A percentile compares a stretch with the other conserved stretches of the same genome.
These are phyloP conservation scores for Musca vetustissima DNA, from an alignment of 1,140 invertebrate species.

Conservation along the genomic window DNA sequence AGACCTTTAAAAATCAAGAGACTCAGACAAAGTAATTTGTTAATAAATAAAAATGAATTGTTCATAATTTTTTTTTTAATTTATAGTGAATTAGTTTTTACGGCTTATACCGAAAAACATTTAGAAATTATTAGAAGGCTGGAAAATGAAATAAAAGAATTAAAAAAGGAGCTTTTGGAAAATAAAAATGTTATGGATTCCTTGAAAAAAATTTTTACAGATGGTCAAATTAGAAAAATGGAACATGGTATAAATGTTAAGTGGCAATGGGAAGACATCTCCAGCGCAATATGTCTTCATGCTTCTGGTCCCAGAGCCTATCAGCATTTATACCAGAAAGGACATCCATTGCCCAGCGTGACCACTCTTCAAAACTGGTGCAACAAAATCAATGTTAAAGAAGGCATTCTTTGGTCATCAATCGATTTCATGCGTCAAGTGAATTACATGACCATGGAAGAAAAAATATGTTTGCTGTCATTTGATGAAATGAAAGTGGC, in stretches of 20 bases:
- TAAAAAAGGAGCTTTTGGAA: neutral
- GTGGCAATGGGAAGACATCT: conserved; percentile 14
- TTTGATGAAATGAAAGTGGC: conserved; percentile 17
- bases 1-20: too few relatives aligned
- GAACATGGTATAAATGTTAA: too few relatives aligned
- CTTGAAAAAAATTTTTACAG: neutral
- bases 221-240: neutral
- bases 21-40: too few relatives aligned
- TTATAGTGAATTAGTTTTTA: too few relatives aligned
- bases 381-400: neutral
- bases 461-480: conserved; percentile 6
- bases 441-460: neutral
- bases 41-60: too few relatives aligned
- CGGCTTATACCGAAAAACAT: too few relatives aligned
- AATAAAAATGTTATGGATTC: neutral
- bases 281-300: neutral
- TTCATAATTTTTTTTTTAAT: too few relatives aligned
- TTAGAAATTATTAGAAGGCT: too few relatives aligned
- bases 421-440: conserved; percentile 4
- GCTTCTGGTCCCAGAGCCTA: conserved; percentile 13
- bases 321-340: conserved; percentile 7
- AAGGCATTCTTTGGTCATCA: neutral
- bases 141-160: too few relatives aligned
- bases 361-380: neutral
- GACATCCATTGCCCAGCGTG: neutral